Conservation (phyloP, 1,140 invertebrate species). For the Bombus consobrinus region DNA sequence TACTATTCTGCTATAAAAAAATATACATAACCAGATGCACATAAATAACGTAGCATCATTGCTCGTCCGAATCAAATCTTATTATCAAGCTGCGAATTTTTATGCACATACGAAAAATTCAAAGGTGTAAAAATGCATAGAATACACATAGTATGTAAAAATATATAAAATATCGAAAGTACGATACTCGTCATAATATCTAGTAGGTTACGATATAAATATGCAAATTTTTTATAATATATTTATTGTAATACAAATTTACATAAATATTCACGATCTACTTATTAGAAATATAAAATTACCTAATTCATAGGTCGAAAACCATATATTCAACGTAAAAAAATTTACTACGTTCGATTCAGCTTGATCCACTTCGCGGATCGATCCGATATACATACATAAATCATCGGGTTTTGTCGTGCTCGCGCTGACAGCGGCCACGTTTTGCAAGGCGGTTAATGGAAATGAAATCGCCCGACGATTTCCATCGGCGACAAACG, state of each 20-base stretch:
- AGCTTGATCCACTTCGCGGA: not conserved
- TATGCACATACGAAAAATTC: not conserved
- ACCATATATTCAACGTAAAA: not conserved
- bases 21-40: not conserved
- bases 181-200: not conserved
- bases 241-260: not conserved
- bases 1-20: not conserved
- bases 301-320: not conserved
- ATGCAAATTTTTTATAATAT: too few relatives aligned
- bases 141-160: not conserved
- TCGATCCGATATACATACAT: not conserved
- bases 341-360: not conserved
- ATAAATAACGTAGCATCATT: too few relatives aligned
- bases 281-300: not conserved
- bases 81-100: not conserved
- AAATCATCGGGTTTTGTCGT: constrained; percentile 38
- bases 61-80: not conserved
- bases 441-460: constrained; percentile 50
- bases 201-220: not conserved
- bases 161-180: not conserved
- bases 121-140: not conserved
- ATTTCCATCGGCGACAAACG: constrained; percentile 52
- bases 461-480: constrained; percentile 55
- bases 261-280: not conserved
- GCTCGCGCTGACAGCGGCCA: not conserved